phyloP scores from a whole-genome alignment of 2,797 vertebrate genomes.

The Morus bassanus region DNA sequence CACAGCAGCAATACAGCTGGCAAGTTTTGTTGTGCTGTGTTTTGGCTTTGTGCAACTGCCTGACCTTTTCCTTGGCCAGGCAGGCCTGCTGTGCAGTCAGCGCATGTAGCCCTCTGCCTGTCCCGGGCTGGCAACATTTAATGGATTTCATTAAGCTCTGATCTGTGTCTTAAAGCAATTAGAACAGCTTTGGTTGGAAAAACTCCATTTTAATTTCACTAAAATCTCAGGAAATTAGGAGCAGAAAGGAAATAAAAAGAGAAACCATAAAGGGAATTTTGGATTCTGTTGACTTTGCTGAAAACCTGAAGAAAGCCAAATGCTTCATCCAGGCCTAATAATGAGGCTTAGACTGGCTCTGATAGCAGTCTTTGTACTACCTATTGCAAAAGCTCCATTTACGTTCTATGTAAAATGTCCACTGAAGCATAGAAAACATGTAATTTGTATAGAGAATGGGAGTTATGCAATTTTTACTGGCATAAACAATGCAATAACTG shows the following conservation, averaged over 20 bases:
- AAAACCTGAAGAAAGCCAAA: slow-evolving; percentile 23
- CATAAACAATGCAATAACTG: slow-evolving; percentile 60
- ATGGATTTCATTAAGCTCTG: not conserved
- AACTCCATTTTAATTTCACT: not conserved
- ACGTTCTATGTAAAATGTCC: slow-evolving; percentile 39
- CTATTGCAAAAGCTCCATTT: slow-evolving; percentile 55
- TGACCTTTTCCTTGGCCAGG: slow-evolving; percentile 41
- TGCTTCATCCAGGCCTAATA: slow-evolving; percentile 31
- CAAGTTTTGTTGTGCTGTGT: not conserved
- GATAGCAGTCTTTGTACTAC: slow-evolving; percentile 25
- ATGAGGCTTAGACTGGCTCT: not conserved
- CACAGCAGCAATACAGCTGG: not conserved
- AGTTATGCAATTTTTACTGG: slow-evolving; percentile 43
- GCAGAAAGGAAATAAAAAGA: not conserved
- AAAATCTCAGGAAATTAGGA: not conserved
- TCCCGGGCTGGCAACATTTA: not conserved
- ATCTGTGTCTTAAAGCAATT: slow-evolving; percentile 21
- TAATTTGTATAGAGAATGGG: slow-evolving; percentile 49
- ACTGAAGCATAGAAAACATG: slow-evolving; percentile 57
- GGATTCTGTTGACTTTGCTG: not conserved
- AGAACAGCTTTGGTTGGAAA: slow-evolving; percentile 10
- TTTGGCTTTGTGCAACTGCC: not conserved
- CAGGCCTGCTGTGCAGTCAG: not conserved
- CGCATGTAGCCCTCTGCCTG: not conserved
- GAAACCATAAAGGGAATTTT: not conserved